Evolutionary conservation across 2,797 vertebrate genomes (phyloP), one percentile per base, ranked within the genome.

Genomic region (Nyctalus aviator): DNA sequence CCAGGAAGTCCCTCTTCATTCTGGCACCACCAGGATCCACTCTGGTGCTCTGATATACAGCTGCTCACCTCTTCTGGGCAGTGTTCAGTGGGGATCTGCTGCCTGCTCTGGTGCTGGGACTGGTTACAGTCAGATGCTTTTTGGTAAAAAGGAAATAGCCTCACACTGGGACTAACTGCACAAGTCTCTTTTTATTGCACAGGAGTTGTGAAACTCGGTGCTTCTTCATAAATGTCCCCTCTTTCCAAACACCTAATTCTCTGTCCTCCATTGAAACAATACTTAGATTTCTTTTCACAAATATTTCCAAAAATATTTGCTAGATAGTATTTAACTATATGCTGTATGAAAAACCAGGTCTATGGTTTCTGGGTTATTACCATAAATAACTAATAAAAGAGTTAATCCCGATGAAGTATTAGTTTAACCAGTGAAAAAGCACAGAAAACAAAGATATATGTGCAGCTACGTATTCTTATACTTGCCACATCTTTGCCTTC

Each of bases 391-490:
- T 72, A 59, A 25, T 55, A 53, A 66, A 66, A 64, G 8, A 86
- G 6, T 69, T 91, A 84, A 71, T 86, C 62, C 21, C 83, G 25
- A 32, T 84, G 9, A 93, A 59, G 41, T 84, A 25, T 76, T 88
- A 88, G 44, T 75, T 94, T 86, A 84, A 88, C 69, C 32, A 77
- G n/a, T 53, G 66, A 88, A 25, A 73, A 84, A 81, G 20, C 46
- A 79, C 6, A 84, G 66, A 48, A 78, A 88, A 71, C 32, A 85
- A n/a, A 57, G 17, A 50, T 21, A 13, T 35, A 20, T 11, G 11
- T 79, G 17, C 10, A 62, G 30, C 10, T 90, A 50, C 9, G 1
- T 71, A 15, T 37, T 69, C 71, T 66, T 55, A 53, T 2, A 21
- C 13, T 91, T 89, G 50, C 30, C 17, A 14, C 72, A 66, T 78